phyloP scores from a whole-genome alignment of 2,113 vertebrate genomes.

The Sturnira hondurensis region DNA sequence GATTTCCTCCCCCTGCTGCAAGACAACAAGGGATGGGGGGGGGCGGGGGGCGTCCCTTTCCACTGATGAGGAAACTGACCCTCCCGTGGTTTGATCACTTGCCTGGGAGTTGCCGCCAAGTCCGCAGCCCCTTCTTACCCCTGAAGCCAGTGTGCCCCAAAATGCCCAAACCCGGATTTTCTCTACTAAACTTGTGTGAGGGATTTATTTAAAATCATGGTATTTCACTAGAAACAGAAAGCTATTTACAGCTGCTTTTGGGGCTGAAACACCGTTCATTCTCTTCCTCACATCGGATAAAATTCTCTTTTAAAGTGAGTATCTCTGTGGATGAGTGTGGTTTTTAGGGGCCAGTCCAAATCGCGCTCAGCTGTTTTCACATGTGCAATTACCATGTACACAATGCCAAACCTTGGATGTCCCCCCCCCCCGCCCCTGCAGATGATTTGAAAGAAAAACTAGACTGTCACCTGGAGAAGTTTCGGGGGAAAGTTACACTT shows the following conservation, averaged over 20 bases:
- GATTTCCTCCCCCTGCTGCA: background rate
- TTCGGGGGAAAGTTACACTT: slow-evolving; percentile 85
- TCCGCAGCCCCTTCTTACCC: background rate
- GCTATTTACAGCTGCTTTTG: background rate
- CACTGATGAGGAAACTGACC: background rate
- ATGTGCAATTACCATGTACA: background rate
- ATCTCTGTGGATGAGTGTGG: background rate
- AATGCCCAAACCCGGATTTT: background rate
- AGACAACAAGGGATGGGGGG: too few species aligned
- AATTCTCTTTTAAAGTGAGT: background rate
- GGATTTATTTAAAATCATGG: background rate
- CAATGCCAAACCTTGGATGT: background rate
- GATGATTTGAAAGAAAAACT: slow-evolving; percentile 91
- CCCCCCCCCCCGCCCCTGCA: slow-evolving; percentile 54
- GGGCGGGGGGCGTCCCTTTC: background rate
- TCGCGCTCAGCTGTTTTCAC: background rate
- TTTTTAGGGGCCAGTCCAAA: background rate
- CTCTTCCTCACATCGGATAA: background rate
- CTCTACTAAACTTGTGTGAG: background rate
- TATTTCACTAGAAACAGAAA: background rate
- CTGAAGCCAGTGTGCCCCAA: background rate
- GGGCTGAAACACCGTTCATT: background rate
- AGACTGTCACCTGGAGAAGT: slow-evolving; percentile 82
- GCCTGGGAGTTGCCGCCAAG: background rate
- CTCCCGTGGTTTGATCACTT: accelerated